Evolutionary conservation across 2,888 invertebrate genomes (phyloP).

Genomic region (Bombylius major): DNA sequence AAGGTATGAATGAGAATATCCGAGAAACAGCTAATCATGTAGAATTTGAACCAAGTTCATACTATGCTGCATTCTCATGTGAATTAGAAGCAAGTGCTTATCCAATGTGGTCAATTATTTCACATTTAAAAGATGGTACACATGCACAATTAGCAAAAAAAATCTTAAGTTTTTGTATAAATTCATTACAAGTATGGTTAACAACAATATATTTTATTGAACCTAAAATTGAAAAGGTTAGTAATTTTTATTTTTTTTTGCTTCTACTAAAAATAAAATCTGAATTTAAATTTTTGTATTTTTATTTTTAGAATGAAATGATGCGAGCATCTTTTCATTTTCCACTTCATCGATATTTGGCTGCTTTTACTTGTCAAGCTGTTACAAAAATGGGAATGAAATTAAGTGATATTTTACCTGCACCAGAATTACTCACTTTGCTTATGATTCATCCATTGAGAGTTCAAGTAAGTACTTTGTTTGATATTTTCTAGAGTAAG

Average conservation of each 20-base stretch:
- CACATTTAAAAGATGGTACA: constrained; percentile 64
- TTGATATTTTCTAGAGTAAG: too few relatives aligned
- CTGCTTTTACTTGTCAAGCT: constrained; percentile 75
- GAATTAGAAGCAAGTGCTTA: constrained; percentile 94
- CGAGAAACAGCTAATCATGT: constrained; percentile 83
- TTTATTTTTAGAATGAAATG: constrained; percentile 49
- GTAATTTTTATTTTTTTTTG: constrained; percentile 18
- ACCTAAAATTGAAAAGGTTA: constrained; percentile 49
- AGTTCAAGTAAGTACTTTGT: constrained; percentile 61
- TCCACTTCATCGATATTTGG: constrained; percentile 89
- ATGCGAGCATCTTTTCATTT: constrained; percentile 91
- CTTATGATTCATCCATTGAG: constrained; percentile 85
- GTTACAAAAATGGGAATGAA: constrained; percentile 66
- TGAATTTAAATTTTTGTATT: constrained; percentile 1
- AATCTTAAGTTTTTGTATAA: constrained; percentile 62
- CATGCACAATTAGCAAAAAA: constrained; percentile 63
- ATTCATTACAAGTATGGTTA: constrained; percentile 77
- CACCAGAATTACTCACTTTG: constrained; percentile 61
- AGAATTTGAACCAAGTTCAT: constrained; percentile 93
- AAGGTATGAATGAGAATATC: constrained; percentile 96
- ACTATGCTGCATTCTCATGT: constrained; percentile 95
- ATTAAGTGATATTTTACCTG: constrained; percentile 67
- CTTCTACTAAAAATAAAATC: background rate
- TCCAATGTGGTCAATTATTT: constrained; percentile 94
- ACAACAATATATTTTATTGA: constrained; percentile 65